phyloP scores from a whole-genome alignment of 2,888 invertebrate species.

The Hymenopus coronatus region DNA sequence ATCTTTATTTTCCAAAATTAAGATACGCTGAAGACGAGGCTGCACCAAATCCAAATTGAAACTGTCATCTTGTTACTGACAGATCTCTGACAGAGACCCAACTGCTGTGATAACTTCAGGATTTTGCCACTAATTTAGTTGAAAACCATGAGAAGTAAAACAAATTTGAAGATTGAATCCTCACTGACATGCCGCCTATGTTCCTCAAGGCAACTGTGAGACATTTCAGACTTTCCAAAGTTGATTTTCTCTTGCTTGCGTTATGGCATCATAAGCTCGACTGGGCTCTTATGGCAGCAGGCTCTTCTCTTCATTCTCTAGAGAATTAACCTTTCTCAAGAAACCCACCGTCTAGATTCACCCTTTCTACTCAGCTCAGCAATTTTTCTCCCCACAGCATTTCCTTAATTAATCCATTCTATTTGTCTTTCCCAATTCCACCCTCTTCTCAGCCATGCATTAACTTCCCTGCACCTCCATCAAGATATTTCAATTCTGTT shows the following conservation, averaged over 20 bases:
- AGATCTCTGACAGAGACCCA: no score
- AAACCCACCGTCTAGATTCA: not conserved
- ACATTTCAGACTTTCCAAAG: not conserved
- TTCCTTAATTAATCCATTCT: not conserved
- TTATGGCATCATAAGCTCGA: not conserved
- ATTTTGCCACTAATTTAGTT: no score
- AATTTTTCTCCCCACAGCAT: not conserved
- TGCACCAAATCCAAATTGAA: no score
- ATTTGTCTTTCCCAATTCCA: not conserved
- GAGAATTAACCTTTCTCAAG: not conserved
- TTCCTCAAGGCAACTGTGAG: no score
- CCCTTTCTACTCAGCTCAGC: not conserved
- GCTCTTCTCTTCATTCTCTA: not conserved
- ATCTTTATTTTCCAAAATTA: no score
- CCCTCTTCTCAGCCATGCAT: not conserved
- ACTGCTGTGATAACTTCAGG: no score
- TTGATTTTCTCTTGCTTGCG: not conserved
- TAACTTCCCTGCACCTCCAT: not conserved
- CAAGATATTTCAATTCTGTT: not conserved
- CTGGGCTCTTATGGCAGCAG: not conserved
- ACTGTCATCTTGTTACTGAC: no score
- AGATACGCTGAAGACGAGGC: no score
- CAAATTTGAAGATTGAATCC: no score
- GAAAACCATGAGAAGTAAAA: no score
- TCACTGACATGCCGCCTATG: no score